These are phyloP conservation scores for Punctoribates punctum DNA, from an alignment of 2,888 invertebrate species.

Conservation along the genomic window DNA sequence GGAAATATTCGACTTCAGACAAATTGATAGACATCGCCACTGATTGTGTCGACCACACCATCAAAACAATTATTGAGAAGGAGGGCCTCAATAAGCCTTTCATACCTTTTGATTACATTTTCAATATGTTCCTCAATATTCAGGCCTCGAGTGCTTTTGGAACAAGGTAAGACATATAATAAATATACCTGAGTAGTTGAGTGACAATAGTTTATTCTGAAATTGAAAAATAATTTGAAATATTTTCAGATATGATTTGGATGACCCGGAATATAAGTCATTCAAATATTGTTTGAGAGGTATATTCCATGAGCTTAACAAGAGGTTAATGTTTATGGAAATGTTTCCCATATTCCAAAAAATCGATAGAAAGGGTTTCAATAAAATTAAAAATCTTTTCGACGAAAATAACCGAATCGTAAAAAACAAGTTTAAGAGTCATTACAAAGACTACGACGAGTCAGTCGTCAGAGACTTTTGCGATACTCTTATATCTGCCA, in stretches of 20 bases:
- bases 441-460: neutral
- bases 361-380: too few species aligned
- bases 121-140: too few species aligned
- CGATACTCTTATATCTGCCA: neutral
- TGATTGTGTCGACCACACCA: neutral
- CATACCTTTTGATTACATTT: neutral
- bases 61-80: neutral
- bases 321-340: neutral
- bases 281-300: neutral
- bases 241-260: slow-evolving; percentile 1
- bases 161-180: too few species aligned
- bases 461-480: neutral
- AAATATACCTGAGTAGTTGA: neutral
- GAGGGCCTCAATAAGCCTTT: slow-evolving; percentile 9
- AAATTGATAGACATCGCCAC: neutral
- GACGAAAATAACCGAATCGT: too few species aligned
- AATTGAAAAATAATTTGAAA: neutral
- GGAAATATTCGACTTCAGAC: slow-evolving; percentile 14
- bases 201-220: neutral
- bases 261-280: neutral
- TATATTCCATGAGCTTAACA: neutral
- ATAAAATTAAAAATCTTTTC: too few species aligned
- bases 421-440: too few species aligned
- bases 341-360: neutral
- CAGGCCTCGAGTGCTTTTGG: too few species aligned